Evolutionary conservation across 1,140 invertebrate genomes (phyloP), one percentile per base, ranked within the genome.

Genomic region (Papilio aristodemus): DNA sequence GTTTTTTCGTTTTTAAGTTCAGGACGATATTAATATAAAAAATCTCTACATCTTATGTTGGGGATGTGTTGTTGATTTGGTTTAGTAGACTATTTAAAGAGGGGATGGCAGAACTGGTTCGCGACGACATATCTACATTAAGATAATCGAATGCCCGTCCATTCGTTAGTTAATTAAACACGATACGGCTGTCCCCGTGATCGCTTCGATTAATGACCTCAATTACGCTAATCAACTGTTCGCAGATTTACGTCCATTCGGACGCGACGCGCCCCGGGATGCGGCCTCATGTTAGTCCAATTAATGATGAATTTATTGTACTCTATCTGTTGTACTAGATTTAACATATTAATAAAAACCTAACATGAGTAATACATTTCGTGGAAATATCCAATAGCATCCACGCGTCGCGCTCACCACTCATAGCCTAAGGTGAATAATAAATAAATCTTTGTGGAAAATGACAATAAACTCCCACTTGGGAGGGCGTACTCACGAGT

Each of bases 111-210:
- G 63, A 27, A 25, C 63, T 22, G 13, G 25, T 7, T 7, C 19
- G 22, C 43, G 63, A 66, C 50, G 46, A 68, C 76, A 75, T 73
- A 78, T 79, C 67, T 67, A 74, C 83, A 80, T 83, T 81, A 81
- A 84, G 83, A 86, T 87, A 87, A 87, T 85, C 79, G 75, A 81
- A 79, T 81, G 81, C 78, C 74, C 72, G 79, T 75, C 74, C 77
- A 78, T 82, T 90, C 80, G 82, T 90, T 88, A 82, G 81, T 90
- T 86, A 88, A 90, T 90, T 88, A 87, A 89, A 87, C 83, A 82
- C 82, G 86, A 86, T 87, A 87, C 79, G 78, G 70, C 71, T 78
- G 79, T 84, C 78, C 75, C 84, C 79, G 81, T 79, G 79, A 87
- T 84, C 78, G 77, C 68, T 70, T 70, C 81, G 75, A 84, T 85